These are phyloP conservation scores for Rhinogobius similis DNA, from an alignment of 2,113 vertebrate genomes.

Conservation along the genomic window DNA sequence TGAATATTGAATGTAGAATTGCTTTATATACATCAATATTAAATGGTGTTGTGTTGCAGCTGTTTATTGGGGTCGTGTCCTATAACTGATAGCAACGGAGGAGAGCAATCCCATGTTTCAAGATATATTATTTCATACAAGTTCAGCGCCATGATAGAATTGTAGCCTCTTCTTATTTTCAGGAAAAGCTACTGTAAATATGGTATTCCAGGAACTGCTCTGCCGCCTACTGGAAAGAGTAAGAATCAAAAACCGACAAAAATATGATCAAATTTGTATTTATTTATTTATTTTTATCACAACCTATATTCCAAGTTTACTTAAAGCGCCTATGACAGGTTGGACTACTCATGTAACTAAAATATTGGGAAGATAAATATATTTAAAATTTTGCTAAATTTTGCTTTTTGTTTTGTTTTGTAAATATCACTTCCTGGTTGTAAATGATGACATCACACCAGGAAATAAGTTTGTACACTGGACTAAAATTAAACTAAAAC, in stretches of 20 bases:
- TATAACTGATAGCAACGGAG: not conserved
- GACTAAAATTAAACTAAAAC: no score
- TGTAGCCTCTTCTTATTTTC: not conserved
- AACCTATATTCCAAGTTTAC: not conserved
- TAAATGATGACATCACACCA: no score
- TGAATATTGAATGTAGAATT: slow-evolving; percentile 43
- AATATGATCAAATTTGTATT: not conserved
- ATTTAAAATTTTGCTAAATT: no score
- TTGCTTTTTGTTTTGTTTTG: no score
- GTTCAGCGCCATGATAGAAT: not conserved
- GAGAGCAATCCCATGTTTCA: not conserved
- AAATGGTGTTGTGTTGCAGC: slow-evolving; percentile 42
- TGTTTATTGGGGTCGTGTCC: not conserved
- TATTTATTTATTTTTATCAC: no score
- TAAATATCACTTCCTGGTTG: no score
- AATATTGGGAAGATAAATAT: no score
- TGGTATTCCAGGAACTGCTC: not conserved
- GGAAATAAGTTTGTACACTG: no score
- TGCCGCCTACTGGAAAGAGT: not conserved
- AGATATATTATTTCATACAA: not conserved
- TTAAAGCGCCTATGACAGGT: no score
- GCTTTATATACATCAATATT: slow-evolving; percentile 50
- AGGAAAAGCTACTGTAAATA: not conserved
- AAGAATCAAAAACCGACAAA: not conserved
- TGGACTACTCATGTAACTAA: no score